Conservation (phyloP, 2,888 invertebrate species). For the Dromius quadrimaculatus region DNA sequence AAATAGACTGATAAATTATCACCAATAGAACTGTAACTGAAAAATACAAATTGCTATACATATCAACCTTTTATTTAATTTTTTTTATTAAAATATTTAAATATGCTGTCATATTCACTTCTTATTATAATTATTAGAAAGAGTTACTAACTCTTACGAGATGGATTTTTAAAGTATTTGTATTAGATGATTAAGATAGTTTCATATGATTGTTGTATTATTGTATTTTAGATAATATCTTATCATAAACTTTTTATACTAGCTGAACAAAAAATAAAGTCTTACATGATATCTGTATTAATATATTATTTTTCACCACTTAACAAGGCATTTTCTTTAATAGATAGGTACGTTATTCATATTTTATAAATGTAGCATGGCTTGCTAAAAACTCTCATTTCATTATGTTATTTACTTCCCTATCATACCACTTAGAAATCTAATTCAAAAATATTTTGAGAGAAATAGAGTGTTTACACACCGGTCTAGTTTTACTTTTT, state of each 20-base stretch:
- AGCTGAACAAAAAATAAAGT: slow-evolving; percentile 16
- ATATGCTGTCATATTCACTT: slow-evolving; percentile 15
- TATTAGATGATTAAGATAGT: slow-evolving; percentile 17
- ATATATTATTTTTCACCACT: too few relatives aligned
- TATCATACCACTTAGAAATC: too few relatives aligned
- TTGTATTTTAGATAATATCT: slow-evolving; percentile 7
- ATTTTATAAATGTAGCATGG: too few relatives aligned
- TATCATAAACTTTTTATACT: slow-evolving; percentile 24
- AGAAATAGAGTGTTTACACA: too few relatives aligned
- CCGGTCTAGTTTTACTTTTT: too few relatives aligned
- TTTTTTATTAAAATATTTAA: neutral
- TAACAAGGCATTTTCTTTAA: too few relatives aligned
- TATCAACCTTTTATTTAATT: neutral
- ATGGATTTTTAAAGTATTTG: slow-evolving; percentile 23
- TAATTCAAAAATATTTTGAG: too few relatives aligned
- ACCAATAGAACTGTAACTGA: neutral
- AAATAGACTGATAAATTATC: slow-evolving; percentile 24
- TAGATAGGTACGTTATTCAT: too few relatives aligned
- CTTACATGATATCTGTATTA: too few relatives aligned
- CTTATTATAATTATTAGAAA: neutral
- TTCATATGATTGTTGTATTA: slow-evolving; percentile 19
- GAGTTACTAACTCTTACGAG: slow-evolving; percentile 5
- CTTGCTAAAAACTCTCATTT: too few relatives aligned
- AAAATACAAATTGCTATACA: slow-evolving; percentile 14
- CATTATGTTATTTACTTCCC: too few relatives aligned